Evolutionary conservation across 2,888 invertebrate species (phyloP), one percentile per base, ranked within the genome.

Genomic region (Lepetodrilus schrolli): DNA sequence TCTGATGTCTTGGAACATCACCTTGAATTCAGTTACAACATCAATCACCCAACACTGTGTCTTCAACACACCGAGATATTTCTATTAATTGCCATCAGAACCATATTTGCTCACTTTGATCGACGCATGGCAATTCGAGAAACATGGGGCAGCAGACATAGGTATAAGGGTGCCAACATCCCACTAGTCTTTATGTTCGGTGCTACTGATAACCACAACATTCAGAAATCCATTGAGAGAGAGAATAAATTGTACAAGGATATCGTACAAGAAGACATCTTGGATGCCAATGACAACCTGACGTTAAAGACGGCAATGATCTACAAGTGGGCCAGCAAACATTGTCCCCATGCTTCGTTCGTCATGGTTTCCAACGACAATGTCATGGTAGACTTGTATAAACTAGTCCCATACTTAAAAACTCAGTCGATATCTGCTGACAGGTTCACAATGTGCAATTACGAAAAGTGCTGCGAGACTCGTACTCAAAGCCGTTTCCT

Each of bases 361-460:
- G 73, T 78, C 0, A 66, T 78, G 48, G 73, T 74, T 4, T 51
- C 73, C 13, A 74, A 77, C 30, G 81, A 81, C 48, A 78, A 81
- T 10, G 66, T 81, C 10, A 70, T 81, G 17, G 75, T 80, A 4
- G 80, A 81, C 47, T 65, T 80, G n/a, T 76, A 73, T 37, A 80
- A 76, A 66, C 37, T 81, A 26, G 71, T 80, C 47, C 77, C 80
- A 0, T 80, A 74, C 66, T 58, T 78, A 4, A 68, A 73, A 34
- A 36, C 66, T 20, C 71, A 72, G 23, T 13, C 37, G 21, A 38
- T 69, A 8, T 34, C 37, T 4, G 43, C 76, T 13, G 72, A 74
- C 51, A 49, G 69, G 17, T 66, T 74, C 17, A 38, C 50, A 1
- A 7, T 81, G 49, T 81, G 81, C 47, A 77, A 81, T 70, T 73